Percentiles rank a stretch among this genome's conserved stretches.
Conservation (phyloP, 2,797 vertebrate species). For the Tangara arthus region DNA sequence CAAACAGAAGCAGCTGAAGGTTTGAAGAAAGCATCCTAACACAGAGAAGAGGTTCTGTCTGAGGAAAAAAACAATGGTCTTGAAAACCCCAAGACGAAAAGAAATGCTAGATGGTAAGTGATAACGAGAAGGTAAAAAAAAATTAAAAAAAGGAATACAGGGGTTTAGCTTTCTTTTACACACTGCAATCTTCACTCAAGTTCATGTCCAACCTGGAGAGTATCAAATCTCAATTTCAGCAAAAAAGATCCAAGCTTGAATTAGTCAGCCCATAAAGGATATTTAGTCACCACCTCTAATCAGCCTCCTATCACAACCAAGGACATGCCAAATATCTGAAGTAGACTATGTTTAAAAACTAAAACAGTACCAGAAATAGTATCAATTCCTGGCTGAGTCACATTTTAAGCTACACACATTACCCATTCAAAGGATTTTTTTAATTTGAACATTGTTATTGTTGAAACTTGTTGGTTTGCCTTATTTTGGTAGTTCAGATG, state of each 20-base stretch:
- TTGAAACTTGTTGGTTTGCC: slow-evolving; percentile 8
- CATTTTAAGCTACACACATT: slow-evolving; percentile 6
- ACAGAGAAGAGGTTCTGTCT: background rate
- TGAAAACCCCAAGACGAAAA: background rate
- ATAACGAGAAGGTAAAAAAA: background rate
- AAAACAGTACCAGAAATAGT: slow-evolving; percentile 22
- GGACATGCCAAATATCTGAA: background rate
- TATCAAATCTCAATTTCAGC: background rate
- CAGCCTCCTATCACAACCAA: background rate
- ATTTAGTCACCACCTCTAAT: background rate
- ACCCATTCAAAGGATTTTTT: slow-evolving; percentile 7
- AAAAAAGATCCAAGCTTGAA: background rate
- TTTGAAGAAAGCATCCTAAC: background rate
- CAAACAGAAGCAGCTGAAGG: background rate
- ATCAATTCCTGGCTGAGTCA: slow-evolving; percentile 45
- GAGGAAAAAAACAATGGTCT: background rate
- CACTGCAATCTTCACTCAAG: background rate
- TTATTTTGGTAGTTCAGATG: slow-evolving; percentile 9
- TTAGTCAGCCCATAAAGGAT: background rate
- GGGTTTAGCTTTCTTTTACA: background rate
- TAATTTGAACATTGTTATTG: slow-evolving; percentile 3
- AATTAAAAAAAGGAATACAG: background rate
- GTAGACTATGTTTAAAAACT: background rate
- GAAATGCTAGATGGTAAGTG: background rate
- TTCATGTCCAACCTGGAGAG: background rate